These are phyloP conservation scores for Telmatochromis brachygnathus DNA, from an alignment of 2,113 vertebrate species.

Conservation along the genomic window DNA sequence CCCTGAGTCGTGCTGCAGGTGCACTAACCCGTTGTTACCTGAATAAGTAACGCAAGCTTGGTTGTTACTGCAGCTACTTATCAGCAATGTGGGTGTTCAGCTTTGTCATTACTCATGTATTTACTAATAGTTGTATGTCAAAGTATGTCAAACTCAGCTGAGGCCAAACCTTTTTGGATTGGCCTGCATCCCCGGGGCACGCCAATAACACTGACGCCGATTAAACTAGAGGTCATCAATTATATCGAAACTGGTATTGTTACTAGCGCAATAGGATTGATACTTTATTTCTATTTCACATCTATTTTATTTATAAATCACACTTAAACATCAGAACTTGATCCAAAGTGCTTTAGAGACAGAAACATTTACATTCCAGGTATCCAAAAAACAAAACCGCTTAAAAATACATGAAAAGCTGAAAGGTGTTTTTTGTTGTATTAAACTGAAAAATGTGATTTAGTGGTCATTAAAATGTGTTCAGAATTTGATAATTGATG, in stretches of 20 bases:
- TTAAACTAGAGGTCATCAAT: background rate
- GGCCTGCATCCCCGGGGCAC: background rate
- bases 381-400: fast-evolving
- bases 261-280: background rate
- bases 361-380: background rate
- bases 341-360: background rate
- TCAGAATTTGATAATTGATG: background rate
- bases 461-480: background rate
- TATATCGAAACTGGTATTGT: background rate
- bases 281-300: background rate
- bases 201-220: background rate
- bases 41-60: fast-evolving
- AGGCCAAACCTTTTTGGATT: background rate
- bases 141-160: background rate
- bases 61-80: fast-evolving
- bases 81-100: background rate
- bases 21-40: background rate
- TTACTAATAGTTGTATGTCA: background rate
- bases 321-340: background rate
- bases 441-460: background rate
- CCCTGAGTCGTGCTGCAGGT: background rate
- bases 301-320: background rate
- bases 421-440: background rate
- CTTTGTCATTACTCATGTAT: background rate
- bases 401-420: background rate